Evolutionary conservation across 2,113 vertebrate genomes (phyloP), one percentile per base, ranked within the genome.

Genomic region (Fregata magnificens): DNA sequence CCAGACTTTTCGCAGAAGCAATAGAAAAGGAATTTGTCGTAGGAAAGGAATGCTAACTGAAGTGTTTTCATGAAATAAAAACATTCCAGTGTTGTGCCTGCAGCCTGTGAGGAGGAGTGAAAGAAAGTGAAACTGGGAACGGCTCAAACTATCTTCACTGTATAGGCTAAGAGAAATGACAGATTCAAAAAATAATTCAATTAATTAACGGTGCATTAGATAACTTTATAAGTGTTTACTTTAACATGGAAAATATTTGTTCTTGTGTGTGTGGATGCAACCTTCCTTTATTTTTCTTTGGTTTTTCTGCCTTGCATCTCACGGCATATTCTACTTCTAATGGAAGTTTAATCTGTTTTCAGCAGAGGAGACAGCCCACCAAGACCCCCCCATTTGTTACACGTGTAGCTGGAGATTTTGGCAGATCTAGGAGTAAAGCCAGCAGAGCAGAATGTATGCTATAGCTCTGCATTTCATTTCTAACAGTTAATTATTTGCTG

Each of bases 81-180:
- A 38, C 67, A 81, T 80, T 93, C 32, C 47, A 52, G 22, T 40
- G 38, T 76, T 73, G 29, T 80, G 63, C 63, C 83, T 82, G 24
- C 71, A 86, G 87, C 34, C 55, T 63, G 28, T 50, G 49, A 73
- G 45, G 42, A 71, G 18, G 52, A 50, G 72, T 82, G 63, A 87
- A 92, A 88, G 94, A 90, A 95, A 94, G 66, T 93, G 89, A 97
- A 97, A 95, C 53, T 31, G 56, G 31, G n/a, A 73, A 31, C 0
- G 0, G 19, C 47, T 86, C 32, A 58, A 62, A 76, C 17, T 1
- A 25, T 10, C 52, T 94, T 77, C 50, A 32, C 15, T 85, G 32
- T 61, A 7, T 16, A 56, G 58, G 18, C 45, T 62, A 42, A 76
- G 59, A 82, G 77, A 83, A 94, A 76, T 52, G 22, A 78, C 62